Percentiles rank a stretch among this genome's conserved stretches.
phyloP scores from a whole-genome alignment of 2,888 invertebrate genomes.

The Gibbula magus region DNA sequence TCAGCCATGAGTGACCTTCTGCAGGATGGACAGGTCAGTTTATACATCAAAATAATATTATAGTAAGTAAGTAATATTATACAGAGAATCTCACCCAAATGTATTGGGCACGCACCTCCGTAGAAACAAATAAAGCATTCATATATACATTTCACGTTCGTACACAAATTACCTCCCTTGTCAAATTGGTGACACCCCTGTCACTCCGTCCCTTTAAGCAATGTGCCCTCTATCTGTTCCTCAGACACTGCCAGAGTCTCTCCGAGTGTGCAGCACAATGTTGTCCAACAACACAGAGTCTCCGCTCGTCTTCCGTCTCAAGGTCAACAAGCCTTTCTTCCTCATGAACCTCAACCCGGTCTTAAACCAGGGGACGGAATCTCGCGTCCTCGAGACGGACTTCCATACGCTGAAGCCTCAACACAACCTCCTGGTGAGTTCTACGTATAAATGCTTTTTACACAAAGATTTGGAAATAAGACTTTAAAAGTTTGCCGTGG shows the following conservation, averaged over 20 bases:
- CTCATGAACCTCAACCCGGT: constrained; percentile 62
- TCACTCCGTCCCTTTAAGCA: too few relatives aligned
- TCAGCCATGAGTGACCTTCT: constrained; percentile 71
- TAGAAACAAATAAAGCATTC: too few relatives aligned
- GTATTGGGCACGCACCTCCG: too few relatives aligned
- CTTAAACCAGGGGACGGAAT: constrained; percentile 44
- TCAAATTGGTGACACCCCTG: too few relatives aligned
- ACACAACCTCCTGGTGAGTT: constrained; percentile 65
- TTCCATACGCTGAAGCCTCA: constrained; percentile 63
- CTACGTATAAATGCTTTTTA: not conserved
- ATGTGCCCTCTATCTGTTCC: constrained; percentile 26
- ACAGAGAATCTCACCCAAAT: too few relatives aligned
- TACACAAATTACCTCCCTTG: too few relatives aligned
- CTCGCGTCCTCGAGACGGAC: constrained; percentile 54
- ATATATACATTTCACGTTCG: too few relatives aligned
- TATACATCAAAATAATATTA: too few relatives aligned
- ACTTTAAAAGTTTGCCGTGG: not conserved
- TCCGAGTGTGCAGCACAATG: constrained; percentile 58
- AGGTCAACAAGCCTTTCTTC: constrained; percentile 62
- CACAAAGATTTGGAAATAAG: not conserved
- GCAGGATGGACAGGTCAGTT: constrained; percentile 30
- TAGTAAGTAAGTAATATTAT: too few relatives aligned
- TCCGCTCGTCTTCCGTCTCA: constrained; percentile 65
- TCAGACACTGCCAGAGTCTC: constrained; percentile 58
- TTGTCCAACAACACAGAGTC: constrained; percentile 70